Base-by-base conservation (phyloP, 2,113 vertebrate species). In the Psophia crepitans region DNA sequence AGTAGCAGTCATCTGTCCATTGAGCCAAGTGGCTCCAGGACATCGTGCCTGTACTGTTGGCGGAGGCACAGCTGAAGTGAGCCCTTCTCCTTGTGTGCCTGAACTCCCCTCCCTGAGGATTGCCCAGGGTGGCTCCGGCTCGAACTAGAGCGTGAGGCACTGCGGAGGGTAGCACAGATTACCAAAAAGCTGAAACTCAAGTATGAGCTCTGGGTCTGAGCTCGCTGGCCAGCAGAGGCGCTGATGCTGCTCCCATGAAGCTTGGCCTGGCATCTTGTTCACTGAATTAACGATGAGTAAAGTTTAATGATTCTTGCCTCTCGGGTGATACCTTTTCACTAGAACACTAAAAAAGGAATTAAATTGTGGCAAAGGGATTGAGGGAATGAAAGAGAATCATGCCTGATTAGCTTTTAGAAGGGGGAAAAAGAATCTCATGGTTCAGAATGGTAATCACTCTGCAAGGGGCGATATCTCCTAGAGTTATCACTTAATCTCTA, bases 401-500 rank as follows among this genome's bases (percentile, higher is more conserved):
- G 89, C 70, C 57, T 83, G 87, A 89, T 75, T 91, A 85, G 44
- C 44, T 96, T 83, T 54, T 0, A 14, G 75, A 80, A 84, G 51
- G 66, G 74, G 37, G 78, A 63, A 58, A 69, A 88, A 83, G 46
- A 33, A 86, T 79, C 78, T 94, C 49, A n/a, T 16, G 9, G 41
- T 82, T 95, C 53, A 49, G 78, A 82, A 91, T 56, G 37, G 51
- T 58, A 80, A 83, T 80, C 0, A 2, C 66, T 87, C 71, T 86
- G 70, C 70, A 73, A 87, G 92, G 71, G 79, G 75, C 54, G 77
- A 10, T 91, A 49, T 94, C 58, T 92, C 70, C 68, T 83, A 75
- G 68, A 80, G n/a, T 90, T 94, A 95, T 35, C 58, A n/a, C 66
- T 92, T 93, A 63, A 88, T 88, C 76, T 79, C 70, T 77, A 65